Evolutionary conservation across 2,797 vertebrate species (phyloP).

Genomic region (Dendrocincla fuliginosa): DNA sequence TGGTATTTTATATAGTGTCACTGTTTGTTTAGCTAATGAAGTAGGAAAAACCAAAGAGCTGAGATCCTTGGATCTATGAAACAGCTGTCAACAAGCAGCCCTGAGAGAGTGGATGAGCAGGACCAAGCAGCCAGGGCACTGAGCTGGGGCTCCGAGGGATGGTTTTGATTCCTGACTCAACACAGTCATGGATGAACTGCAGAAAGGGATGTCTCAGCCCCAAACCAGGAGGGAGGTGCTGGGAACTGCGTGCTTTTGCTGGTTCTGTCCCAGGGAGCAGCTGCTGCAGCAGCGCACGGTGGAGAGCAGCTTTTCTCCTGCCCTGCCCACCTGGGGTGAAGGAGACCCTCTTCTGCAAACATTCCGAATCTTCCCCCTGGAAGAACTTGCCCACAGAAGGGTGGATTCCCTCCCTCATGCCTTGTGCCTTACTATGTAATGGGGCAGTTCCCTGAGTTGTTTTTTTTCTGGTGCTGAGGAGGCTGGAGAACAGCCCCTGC

Average conservation of each 20-base stretch:
- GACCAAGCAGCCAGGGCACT: not conserved
- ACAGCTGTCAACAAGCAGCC: conserved; percentile 34
- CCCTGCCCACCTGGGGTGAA: not conserved
- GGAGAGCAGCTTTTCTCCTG: not conserved
- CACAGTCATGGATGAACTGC: not conserved
- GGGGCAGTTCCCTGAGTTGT: not conserved
- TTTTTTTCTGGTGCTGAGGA: not conserved
- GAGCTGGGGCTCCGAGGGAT: not conserved
- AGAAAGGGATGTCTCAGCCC: not conserved
- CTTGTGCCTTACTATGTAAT: not conserved
- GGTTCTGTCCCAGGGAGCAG: not conserved
- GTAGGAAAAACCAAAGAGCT: not conserved
- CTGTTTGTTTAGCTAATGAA: conserved; percentile 50
- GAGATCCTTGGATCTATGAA: not conserved
- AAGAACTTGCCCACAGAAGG: not conserved
- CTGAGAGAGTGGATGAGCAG: not conserved
- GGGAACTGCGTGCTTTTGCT: not conserved
- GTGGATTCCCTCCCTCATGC: not conserved
- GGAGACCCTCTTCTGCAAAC: not conserved
- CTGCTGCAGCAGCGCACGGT: accelerated
- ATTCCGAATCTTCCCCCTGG: not conserved
- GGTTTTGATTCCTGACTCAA: not conserved
- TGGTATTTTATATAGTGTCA: conserved; percentile 53
- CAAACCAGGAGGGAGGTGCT: not conserved
- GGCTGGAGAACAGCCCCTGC: not conserved